Conservation (phyloP, 2,888 invertebrate species). For the Oxytorus armatus region DNA sequence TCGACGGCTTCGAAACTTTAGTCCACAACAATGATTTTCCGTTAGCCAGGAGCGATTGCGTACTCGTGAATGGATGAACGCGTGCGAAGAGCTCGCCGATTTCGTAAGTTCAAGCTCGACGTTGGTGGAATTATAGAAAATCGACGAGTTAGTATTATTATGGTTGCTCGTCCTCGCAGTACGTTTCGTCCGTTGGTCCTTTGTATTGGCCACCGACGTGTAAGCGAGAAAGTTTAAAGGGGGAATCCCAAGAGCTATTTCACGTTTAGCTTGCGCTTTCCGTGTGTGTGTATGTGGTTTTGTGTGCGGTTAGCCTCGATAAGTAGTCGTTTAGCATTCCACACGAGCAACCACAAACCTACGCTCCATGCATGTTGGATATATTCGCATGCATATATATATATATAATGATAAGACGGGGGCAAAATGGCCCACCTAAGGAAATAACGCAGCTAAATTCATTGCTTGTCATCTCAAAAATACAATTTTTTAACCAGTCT, state of each 20-base stretch:
- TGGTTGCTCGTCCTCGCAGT: conserved; percentile 11
- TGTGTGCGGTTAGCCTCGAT: conserved; percentile 67
- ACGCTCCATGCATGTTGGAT: conserved; percentile 69
- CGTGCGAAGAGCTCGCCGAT: too few species aligned
- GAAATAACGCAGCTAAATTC: too few species aligned
- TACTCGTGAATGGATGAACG: too few species aligned
- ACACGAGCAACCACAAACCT: conserved; percentile 66
- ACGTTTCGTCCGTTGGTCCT: conserved; percentile 27
- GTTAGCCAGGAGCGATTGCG: too few species aligned
- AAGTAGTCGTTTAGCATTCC: conserved; percentile 72
- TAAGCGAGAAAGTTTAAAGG: conserved; percentile 71
- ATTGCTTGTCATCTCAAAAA: too few species aligned
- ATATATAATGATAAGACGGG: too few species aligned
- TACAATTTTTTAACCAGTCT: too few species aligned
- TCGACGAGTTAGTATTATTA: conserved; percentile 53
- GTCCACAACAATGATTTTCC: too few species aligned
- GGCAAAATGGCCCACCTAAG: too few species aligned
- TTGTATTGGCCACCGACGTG: conserved; percentile 54
- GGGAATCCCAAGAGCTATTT: conserved; percentile 56
- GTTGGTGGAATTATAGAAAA: conserved; percentile 62
- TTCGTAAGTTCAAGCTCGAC: too few species aligned
- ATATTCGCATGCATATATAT: conserved; percentile 55
- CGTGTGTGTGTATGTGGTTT: conserved; percentile 30
- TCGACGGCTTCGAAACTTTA: too few species aligned
- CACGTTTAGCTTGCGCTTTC: conserved; percentile 13